Evolutionary conservation across 2,797 vertebrate genomes (phyloP), one percentile per base, ranked within the genome.

Genomic region (Acrossocheilus wenchowensis): DNA sequence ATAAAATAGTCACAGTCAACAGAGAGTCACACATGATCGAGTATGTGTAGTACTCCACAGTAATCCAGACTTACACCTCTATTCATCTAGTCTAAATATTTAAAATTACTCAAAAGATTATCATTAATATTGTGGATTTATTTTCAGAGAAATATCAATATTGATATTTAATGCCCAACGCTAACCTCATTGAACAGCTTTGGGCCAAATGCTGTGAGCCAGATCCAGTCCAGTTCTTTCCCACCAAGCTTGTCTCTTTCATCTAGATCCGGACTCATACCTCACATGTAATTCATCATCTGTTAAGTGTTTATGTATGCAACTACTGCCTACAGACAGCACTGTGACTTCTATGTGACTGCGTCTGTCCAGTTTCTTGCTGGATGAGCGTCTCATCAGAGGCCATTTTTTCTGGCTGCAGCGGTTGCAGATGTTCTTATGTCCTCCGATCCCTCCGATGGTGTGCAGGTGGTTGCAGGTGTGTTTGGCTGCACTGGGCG

Each of bases 371-470:
- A 93, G 95, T 1, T 93, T 90, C 86, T 93, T 96, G 78, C 90
- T 92, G 8, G 94, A 93, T 14, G 92, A 93, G 81, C 91, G 96
- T 90, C 95, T 96, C 89, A 97, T 95, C 68, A 97, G 93, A 14
- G 97, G 97, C 97, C 97, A 98, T 8, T 97, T 96, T 88, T 98
- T 99, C 86, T 99, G 97, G 90, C 90, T 96, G 90, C 97, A 99
- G 87, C 97, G 97, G 84, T 91, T 95, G 91, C 98, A 99, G 89
- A 96, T 96, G 48, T 97, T 97, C 88, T 93, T 97, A 5, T 90
- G 86, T 80, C 96, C 97, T 0, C 94, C 92, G 0, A 87, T 84
- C 14, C 98, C 98, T 0, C 97, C 97, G 43, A 99, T 95, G 7
- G 98, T 99, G 93, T 99, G 98, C 88, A 98, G 95, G 92, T 99